phyloP scores from a whole-genome alignment of 2,888 invertebrate genomes.

The Carabus problematicus region DNA sequence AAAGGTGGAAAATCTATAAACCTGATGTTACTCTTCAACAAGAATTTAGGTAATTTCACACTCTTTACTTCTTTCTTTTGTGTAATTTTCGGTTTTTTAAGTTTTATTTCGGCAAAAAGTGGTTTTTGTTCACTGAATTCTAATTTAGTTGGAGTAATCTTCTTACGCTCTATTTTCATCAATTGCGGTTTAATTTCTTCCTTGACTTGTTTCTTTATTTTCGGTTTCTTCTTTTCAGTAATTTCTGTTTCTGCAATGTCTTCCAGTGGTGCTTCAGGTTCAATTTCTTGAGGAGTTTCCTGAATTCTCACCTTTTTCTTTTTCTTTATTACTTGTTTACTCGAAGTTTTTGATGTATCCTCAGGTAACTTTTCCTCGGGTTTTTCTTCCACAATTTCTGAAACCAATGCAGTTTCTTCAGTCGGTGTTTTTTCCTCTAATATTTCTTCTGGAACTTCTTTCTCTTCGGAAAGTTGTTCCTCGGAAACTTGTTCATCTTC shows the following conservation, averaged over 20 bases:
- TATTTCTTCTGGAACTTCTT: conserved; percentile 56
- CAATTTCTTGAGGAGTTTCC: conserved; percentile 42
- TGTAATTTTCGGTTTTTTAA: conserved; percentile 56
- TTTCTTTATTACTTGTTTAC: conserved; percentile 53
- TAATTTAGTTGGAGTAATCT: conserved; percentile 65
- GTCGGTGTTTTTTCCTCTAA: conserved; percentile 53
- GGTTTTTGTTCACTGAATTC: conserved; percentile 66
- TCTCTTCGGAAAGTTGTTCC: conserved; percentile 39
- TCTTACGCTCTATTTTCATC: conserved; percentile 67
- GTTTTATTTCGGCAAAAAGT: conserved; percentile 67
- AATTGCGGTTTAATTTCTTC: conserved; percentile 35
- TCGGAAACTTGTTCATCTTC: conserved; percentile 51
- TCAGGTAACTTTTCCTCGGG: conserved; percentile 46
- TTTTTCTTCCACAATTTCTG: conserved; percentile 48
- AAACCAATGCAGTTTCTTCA: conserved; percentile 48
- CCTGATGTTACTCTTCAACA: conserved; percentile 60
- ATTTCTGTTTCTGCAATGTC: conserved; percentile 45
- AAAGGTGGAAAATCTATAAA: conserved; percentile 60
- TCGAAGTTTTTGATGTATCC: conserved; percentile 49
- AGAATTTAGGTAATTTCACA: conserved; percentile 58
- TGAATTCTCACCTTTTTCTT: conserved; percentile 53
- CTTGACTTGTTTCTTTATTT: conserved; percentile 56
- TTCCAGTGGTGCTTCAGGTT: conserved; percentile 51
- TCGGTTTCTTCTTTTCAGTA: conserved; percentile 55
- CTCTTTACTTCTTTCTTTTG: conserved; percentile 54